Percentiles rank a stretch among this genome's conserved stretches.
These are phyloP conservation scores for Pseudomyrmex flavicornis DNA, from an alignment of 1,140 invertebrate genomes.

Conservation along the genomic window DNA sequence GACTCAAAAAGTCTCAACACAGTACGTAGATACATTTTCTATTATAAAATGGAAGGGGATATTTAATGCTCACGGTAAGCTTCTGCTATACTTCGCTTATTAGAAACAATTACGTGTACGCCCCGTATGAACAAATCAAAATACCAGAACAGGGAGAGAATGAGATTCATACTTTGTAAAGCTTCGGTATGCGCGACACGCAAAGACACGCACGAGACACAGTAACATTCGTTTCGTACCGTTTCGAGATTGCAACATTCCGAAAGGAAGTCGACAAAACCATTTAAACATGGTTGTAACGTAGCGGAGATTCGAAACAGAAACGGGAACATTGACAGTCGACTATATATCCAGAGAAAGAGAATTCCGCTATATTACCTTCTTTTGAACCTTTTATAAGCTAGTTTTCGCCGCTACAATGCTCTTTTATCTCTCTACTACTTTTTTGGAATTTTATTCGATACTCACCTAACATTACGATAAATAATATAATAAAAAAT, in stretches of 20 bases:
- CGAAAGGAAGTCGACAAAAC: conserved; percentile 49
- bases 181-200: conserved; percentile 11
- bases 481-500: no score
- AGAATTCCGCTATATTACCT: not conserved
- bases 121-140: not conserved
- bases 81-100: not conserved
- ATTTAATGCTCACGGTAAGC: not conserved
- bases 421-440: no score
- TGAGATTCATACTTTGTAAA: conserved; percentile 30
- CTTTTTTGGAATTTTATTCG: not conserved
- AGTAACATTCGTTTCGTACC: conserved; percentile 38
- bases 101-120: not conserved
- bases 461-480: not conserved
- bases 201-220: conserved; percentile 12
- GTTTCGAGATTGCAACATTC: conserved; percentile 38
- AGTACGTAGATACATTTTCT: not conserved
- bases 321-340: conserved; percentile 25
- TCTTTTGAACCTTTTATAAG: not conserved
- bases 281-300: conserved; percentile 33
- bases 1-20: not conserved
- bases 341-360: conserved; percentile 4
- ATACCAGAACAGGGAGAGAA: not conserved
- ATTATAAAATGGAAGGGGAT: not conserved
- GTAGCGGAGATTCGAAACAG: conserved; percentile 19
- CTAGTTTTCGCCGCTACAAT: not conserved